phyloP scores from a whole-genome alignment of 2,797 vertebrate species.

The Miichthys miiuy region DNA sequence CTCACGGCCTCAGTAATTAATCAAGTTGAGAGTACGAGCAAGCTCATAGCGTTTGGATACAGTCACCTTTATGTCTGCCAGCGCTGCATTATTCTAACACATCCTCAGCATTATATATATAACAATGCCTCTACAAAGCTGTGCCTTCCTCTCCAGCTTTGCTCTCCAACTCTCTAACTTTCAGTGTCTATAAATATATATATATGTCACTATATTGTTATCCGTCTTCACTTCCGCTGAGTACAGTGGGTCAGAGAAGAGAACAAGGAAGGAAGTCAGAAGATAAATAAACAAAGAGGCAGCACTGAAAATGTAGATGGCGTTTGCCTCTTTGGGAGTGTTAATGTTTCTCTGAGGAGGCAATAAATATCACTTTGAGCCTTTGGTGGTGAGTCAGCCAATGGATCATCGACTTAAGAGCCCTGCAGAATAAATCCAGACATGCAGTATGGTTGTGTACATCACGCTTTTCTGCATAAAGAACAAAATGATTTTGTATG shows the following conservation, averaged over 20 bases:
- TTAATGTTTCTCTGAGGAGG: constrained; percentile 48
- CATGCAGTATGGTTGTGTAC: constrained; percentile 9
- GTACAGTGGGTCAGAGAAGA: constrained; percentile 41
- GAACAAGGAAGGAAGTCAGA: constrained; percentile 48
- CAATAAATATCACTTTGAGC: constrained; percentile 56
- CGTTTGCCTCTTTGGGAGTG: constrained; percentile 28
- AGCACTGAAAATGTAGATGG: constrained; percentile 22
- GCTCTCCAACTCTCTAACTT: constrained; percentile 26
- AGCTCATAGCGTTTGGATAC: not conserved
- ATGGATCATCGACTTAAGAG: constrained; percentile 36
- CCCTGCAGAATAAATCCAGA: constrained; percentile 31
- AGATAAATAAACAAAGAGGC: constrained; percentile 43
- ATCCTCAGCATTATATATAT: constrained; percentile 22
- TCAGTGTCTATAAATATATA: constrained; percentile 49
- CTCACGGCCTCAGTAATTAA: constrained; percentile 15
- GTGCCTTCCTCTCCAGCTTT: constrained; percentile 29
- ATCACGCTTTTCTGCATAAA: constrained; percentile 19
- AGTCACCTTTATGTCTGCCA: constrained; percentile 26
- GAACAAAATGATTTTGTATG: constrained; percentile 27
- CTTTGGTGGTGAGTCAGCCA: constrained; percentile 42
- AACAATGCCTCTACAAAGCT: constrained; percentile 46
- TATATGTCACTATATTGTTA: constrained; percentile 47
- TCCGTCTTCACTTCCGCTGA: constrained; percentile 42
- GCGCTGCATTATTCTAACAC: constrained; percentile 45
- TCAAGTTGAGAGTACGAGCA: constrained; percentile 30